Conservation (phyloP, 2,888 invertebrate species). For the Deilephila elpenor region DNA sequence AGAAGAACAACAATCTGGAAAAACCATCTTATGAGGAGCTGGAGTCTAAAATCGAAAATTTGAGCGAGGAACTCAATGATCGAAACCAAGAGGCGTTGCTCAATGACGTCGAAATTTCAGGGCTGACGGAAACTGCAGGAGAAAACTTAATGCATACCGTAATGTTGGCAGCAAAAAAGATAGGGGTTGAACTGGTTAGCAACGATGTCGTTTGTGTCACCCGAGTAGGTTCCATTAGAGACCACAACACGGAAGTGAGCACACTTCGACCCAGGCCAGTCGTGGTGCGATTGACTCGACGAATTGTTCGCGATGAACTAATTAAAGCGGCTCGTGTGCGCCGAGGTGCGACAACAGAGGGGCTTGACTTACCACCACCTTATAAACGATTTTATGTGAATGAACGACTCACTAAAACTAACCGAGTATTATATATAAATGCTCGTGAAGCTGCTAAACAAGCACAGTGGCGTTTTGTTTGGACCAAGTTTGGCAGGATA, state of each 20-base stretch:
- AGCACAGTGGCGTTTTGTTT: constrained; percentile 5
- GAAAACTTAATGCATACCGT: too few relatives aligned
- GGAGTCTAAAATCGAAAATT: too few relatives aligned
- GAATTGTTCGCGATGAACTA: constrained; percentile 2
- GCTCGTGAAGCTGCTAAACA: background rate
- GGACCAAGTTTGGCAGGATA: constrained; percentile 6
- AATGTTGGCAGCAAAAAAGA: too few relatives aligned
- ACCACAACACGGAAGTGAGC: background rate
- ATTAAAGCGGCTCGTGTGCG: constrained; percentile 9
- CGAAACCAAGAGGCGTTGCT: too few relatives aligned
- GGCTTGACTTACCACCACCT: background rate
- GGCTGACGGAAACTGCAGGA: too few relatives aligned
- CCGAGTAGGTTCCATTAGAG: background rate
- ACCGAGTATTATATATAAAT: background rate
- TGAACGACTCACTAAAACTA: constrained; percentile 3
- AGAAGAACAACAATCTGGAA: too few relatives aligned
- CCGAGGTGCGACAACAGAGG: too few relatives aligned
- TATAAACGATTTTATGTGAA: background rate
- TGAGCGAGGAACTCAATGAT: too few relatives aligned
- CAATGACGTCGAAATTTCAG: too few relatives aligned
- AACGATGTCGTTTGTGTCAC: background rate
- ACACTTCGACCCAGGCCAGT: background rate
- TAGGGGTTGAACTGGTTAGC: too few relatives aligned
- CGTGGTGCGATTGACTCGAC: background rate
- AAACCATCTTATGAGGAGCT: too few relatives aligned